Percentiles rank a stretch among this genome's conserved stretches.
phyloP scores from a whole-genome alignment of 2,113 vertebrate genomes.

The Sula dactylatra region DNA sequence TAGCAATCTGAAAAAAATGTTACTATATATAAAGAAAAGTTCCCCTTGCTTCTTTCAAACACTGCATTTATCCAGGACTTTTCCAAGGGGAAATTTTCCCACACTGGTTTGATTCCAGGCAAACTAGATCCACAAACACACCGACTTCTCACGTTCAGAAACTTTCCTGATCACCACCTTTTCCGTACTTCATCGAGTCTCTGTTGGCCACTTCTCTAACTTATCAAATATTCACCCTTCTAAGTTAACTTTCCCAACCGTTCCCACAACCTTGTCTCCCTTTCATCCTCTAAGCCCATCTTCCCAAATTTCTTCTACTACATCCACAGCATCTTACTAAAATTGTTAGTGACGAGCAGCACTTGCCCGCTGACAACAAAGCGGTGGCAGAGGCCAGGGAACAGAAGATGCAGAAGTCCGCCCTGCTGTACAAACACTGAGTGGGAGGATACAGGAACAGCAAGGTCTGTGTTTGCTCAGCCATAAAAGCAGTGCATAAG shows the following conservation, averaged over 20 bases:
- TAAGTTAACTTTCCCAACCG: background rate
- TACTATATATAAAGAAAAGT: background rate
- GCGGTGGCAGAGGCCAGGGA: background rate
- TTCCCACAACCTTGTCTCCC: background rate
- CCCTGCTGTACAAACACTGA: background rate
- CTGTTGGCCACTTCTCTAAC: background rate
- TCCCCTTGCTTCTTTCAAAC: background rate
- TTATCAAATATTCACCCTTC: background rate
- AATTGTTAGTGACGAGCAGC: background rate
- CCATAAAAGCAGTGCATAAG: background rate
- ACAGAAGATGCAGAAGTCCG: background rate
- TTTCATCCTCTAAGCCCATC: background rate
- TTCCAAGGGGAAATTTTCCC: background rate
- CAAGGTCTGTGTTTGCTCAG: background rate
- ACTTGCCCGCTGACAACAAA: background rate
- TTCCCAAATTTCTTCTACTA: background rate
- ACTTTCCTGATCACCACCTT: background rate
- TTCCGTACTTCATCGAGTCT: fast-evolving
- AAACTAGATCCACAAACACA: background rate
- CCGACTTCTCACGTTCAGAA: background rate
- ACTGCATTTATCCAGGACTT: background rate
- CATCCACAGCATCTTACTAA: background rate
- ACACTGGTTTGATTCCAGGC: background rate
- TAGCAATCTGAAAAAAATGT: background rate
- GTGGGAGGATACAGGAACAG: background rate